These are phyloP conservation scores for Gasteruption jaculator DNA, from an alignment of 2,888 invertebrate species.

Conservation along the genomic window DNA sequence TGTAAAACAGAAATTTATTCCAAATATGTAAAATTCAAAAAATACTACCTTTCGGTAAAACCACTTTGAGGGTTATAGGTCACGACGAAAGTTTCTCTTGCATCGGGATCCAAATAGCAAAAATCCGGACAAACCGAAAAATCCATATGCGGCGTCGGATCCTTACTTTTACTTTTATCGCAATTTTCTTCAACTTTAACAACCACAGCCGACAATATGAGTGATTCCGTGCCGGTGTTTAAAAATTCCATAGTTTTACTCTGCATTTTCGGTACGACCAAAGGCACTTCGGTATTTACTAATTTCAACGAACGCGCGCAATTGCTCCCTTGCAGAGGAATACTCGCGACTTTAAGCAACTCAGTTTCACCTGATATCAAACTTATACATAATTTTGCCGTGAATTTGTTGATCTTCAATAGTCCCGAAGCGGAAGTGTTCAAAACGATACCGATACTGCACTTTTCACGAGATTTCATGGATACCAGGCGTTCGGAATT, in stretches of 20 bases:
- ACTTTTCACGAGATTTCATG: no score
- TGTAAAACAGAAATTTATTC: slow-evolving; percentile 2
- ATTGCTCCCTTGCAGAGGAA: no score
- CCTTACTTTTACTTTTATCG: slow-evolving; percentile 12
- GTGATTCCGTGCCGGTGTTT: slow-evolving; percentile 33
- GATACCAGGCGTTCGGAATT: no score
- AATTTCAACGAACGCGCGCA: no score
- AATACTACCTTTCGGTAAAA: slow-evolving; percentile 30
- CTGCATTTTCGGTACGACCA: slow-evolving; percentile 30
- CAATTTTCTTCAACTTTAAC: slow-evolving; percentile 26
- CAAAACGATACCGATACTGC: no score
- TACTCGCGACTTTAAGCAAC: no score
- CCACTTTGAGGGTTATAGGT: slow-evolving; percentile 31
- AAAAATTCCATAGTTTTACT: slow-evolving; percentile 31
- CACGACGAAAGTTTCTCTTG: slow-evolving; percentile 30
- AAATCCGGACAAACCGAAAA: slow-evolving; percentile 35
- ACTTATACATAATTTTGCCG: no score
- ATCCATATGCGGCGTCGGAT: no score
- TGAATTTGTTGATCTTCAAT: no score
- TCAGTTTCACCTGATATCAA: no score
- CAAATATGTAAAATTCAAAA: slow-evolving; percentile 7
- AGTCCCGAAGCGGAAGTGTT: no score
- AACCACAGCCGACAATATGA: slow-evolving; percentile 26
- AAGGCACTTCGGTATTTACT: slow-evolving; percentile 34
- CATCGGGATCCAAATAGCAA: slow-evolving; percentile 29